Percentiles rank a stretch among this genome's conserved stretches.
Evolutionary conservation across 2,113 vertebrate species (phyloP).

Genomic region (Columba livia): DNA sequence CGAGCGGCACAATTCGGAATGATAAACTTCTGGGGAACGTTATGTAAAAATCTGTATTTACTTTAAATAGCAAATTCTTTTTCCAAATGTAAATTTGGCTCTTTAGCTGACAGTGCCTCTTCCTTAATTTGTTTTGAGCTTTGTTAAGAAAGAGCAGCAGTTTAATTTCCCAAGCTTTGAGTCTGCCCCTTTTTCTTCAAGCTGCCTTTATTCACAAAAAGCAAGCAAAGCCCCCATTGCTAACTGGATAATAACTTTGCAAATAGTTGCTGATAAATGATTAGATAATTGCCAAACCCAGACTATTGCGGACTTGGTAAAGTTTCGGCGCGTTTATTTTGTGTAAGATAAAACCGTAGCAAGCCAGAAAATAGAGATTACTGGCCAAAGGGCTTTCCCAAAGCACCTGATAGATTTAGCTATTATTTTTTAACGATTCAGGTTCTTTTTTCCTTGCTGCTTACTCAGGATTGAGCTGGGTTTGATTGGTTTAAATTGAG

Average conservation of each 20-base stretch:
- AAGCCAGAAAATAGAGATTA: not conserved
- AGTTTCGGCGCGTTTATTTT: not conserved
- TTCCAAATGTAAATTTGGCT: not conserved
- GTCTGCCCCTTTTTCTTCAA: not conserved
- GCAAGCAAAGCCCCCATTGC: not conserved
- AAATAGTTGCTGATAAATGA: not conserved
- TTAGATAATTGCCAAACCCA: not conserved
- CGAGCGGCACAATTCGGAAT: not conserved
- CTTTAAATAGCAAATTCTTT: not conserved
- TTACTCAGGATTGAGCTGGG: not conserved
- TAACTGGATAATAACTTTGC: not conserved
- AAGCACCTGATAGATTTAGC: not conserved
- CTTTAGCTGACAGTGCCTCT: not conserved
- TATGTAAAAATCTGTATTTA: not conserved
- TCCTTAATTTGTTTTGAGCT: not conserved
- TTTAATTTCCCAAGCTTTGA: not conserved
- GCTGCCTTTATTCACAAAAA: not conserved
- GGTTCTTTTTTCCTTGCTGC: not conserved
- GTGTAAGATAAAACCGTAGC: not conserved
- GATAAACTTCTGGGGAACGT: not conserved
- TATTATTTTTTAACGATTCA: not conserved
- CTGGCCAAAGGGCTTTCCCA: not conserved
- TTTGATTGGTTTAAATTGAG: rapidly evolving
- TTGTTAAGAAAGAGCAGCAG: not conserved
- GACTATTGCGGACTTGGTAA: not conserved